Percentiles rank a stretch among this genome's conserved stretches.
These are phyloP conservation scores for Caenorhabditis inopinata DNA, from an alignment of 1,140 invertebrate genomes.

Conservation along the genomic window DNA sequence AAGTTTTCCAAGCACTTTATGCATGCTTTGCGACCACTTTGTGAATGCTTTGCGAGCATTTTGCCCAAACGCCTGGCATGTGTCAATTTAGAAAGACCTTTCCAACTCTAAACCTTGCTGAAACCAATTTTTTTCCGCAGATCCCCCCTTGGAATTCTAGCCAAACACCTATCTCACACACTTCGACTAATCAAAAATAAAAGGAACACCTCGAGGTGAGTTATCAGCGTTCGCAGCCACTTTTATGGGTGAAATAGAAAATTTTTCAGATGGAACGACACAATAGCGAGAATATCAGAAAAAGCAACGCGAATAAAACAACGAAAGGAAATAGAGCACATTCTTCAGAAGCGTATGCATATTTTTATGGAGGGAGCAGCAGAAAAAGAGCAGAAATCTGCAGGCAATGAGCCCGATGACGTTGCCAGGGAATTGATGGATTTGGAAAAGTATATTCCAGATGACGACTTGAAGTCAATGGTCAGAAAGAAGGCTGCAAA, in stretches of 20 bases:
- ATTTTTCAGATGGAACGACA: constrained; percentile 42
- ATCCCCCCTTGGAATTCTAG: constrained; percentile 26
- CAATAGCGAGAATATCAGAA: constrained; percentile 22
- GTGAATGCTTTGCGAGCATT: too few species aligned
- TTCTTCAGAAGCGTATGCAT: background rate
- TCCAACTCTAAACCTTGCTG: too few species aligned
- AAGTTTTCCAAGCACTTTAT: too few species aligned
- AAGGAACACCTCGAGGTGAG: background rate
- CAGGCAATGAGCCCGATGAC: background rate
- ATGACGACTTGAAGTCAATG: background rate
- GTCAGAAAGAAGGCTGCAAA: background rate
- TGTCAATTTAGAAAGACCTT: too few species aligned
- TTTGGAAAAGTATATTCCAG: background rate
- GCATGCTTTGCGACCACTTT: too few species aligned
- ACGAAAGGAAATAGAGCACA: background rate
- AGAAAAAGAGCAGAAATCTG: background rate
- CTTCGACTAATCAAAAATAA: constrained; percentile 30
- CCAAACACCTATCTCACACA: constrained; percentile 40
- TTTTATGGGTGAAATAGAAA: background rate
- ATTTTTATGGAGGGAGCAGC: background rate
- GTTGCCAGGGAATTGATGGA: background rate
- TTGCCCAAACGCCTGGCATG: too few species aligned
- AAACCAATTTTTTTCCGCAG: too few species aligned
- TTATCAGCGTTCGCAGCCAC: too few species aligned
- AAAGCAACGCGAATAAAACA: constrained; percentile 29